Evolutionary conservation across 2,113 vertebrate species (phyloP).

Genomic region (Apteryx owenii): DNA sequence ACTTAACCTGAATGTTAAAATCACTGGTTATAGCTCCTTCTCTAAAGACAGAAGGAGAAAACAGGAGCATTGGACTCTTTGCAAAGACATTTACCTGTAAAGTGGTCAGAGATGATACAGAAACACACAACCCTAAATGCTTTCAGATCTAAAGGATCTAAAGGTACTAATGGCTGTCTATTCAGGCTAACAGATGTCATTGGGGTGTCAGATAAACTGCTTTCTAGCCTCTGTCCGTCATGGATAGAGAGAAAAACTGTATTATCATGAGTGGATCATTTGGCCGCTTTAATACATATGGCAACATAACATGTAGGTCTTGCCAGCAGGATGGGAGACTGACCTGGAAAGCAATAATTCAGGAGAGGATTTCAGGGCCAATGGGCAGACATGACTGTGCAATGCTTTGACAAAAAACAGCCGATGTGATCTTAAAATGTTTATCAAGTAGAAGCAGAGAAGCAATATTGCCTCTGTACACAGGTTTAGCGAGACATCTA

Average conservation of each 20-base stretch:
- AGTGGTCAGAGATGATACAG: neutral
- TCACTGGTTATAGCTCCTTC: neutral
- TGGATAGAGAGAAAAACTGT: neutral
- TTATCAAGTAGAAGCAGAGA: neutral
- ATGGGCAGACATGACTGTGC: neutral
- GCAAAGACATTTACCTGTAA: neutral
- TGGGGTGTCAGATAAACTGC: neutral
- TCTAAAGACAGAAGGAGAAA: neutral
- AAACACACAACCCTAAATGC: neutral
- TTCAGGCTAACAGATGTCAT: neutral
- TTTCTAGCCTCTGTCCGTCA: neutral
- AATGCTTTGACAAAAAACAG: neutral
- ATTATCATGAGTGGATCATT: neutral
- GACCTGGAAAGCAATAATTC: neutral
- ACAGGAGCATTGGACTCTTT: neutral
- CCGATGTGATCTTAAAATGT: neutral
- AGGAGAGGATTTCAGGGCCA: neutral
- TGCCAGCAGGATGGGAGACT: neutral
- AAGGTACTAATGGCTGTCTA: neutral
- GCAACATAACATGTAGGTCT: neutral
- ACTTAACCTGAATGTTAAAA: neutral
- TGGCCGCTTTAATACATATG: neutral
- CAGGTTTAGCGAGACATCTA: neutral
- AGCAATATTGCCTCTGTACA: neutral
- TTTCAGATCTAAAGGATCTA: neutral